These are phyloP conservation scores for Ophiothrix spiculata DNA, from an alignment of 35 echinoderm and acorn worm species.

Conservation along the genomic window DNA sequence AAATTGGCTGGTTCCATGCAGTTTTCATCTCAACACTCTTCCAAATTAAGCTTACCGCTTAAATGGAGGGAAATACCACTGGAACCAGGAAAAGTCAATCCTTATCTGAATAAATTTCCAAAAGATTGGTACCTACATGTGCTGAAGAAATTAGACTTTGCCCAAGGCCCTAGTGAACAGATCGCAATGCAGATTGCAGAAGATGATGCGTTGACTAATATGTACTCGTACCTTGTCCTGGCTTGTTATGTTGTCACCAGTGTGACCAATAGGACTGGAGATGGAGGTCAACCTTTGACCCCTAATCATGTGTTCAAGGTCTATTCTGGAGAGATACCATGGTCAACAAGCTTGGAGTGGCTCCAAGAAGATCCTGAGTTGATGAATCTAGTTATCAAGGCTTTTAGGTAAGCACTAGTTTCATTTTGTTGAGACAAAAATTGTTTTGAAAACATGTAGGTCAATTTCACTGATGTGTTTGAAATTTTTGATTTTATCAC, in stretches of 20 bases:
- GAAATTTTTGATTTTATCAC: too few relatives aligned
- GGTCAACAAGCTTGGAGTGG: conserved; percentile 87
- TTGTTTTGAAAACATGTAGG: too few relatives aligned
- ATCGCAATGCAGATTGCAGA: conserved; percentile 51
- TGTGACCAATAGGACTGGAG: conserved; percentile 46
- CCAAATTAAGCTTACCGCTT: conserved; percentile 89
- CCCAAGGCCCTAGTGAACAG: conserved; percentile 35
- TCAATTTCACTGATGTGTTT: too few relatives aligned
- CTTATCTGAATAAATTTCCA: conserved; percentile 62
- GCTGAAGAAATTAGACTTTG: conserved; percentile 53
- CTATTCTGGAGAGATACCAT: conserved; percentile 78
- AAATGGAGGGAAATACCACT: conserved; percentile 97
- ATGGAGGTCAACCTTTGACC: conserved; percentile 30
- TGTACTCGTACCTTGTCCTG: conserved; percentile 80
- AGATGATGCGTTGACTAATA: conserved; percentile 74
- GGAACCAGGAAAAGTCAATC: conserved; percentile 48
- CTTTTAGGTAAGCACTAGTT: conserved; percentile 88
- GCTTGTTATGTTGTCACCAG: conserved; percentile 77
- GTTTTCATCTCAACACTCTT: conserved; percentile 85
- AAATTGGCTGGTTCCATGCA: conserved; percentile 76
- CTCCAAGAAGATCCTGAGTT: conserved; percentile 82
- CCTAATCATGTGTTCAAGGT: conserved; percentile 90
- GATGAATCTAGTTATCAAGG: conserved; percentile 60
- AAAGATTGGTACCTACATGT: conserved; percentile 88
- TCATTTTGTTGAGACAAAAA: too few relatives aligned